Evolutionary conservation across 2,797 vertebrate genomes (phyloP).

Genomic region (Valencia hispanica): DNA sequence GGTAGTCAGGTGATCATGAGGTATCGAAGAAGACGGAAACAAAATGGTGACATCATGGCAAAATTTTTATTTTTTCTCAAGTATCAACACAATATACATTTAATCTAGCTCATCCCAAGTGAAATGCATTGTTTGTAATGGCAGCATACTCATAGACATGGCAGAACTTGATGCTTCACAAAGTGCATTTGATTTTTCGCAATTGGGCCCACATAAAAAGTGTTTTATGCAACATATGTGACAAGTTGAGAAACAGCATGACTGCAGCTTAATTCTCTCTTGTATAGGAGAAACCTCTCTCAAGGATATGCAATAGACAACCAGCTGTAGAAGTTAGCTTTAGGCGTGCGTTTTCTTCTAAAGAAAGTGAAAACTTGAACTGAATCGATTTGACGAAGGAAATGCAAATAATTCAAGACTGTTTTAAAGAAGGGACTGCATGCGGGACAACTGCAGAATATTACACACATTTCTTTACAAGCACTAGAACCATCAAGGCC

Average conservation of each 20-base stretch:
- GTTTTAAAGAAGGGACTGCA: background rate
- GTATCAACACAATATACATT: too few relatives aligned
- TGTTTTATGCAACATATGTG: background rate
- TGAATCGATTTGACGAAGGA: background rate
- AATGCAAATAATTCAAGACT: background rate
- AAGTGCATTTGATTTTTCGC: background rate
- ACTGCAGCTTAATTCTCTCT: background rate
- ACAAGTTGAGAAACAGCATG: background rate
- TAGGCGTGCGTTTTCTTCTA: background rate
- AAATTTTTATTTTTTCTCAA: too few relatives aligned
- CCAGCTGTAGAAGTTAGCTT: background rate
- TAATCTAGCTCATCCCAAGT: too few relatives aligned
- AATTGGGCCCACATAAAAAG: background rate
- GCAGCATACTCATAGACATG: too few relatives aligned
- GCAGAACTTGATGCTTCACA: background rate
- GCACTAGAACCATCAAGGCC: slow-evolving; percentile 22
- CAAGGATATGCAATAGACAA: background rate
- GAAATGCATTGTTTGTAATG: too few relatives aligned
- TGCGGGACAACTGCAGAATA: slow-evolving; percentile 13
- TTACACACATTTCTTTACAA: slow-evolving; percentile 32
- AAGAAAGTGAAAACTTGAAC: background rate
- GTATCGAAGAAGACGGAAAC: too few relatives aligned
- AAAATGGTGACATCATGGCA: too few relatives aligned
- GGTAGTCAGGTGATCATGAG: too few relatives aligned
- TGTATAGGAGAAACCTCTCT: background rate